phyloP scores from a whole-genome alignment of 2,113 vertebrate species.

The Sinosuthora webbiana region DNA sequence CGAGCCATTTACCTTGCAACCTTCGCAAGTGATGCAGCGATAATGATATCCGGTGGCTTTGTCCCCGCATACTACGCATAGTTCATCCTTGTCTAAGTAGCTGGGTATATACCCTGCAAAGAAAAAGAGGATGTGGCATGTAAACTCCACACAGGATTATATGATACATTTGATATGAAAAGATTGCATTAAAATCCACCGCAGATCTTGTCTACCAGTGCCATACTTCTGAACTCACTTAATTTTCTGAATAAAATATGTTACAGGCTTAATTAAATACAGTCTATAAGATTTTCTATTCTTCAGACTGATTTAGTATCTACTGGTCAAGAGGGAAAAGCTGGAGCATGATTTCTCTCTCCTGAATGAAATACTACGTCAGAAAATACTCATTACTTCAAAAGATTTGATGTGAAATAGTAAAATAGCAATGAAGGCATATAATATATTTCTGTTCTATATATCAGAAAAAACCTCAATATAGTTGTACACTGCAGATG shows the following conservation, averaged over 20 bases:
- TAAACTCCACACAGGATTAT: not conserved
- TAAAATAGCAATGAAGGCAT: not conserved
- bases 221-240: not conserved
- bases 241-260: not conserved
- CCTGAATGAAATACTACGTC: not conserved
- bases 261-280: not conserved
- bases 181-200: not conserved
- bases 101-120: constrained; percentile 96
- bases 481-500: not conserved
- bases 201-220: not conserved
- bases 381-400: not conserved
- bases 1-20: constrained; percentile 89
- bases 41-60: constrained; percentile 98
- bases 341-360: not conserved
- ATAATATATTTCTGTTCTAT: not conserved
- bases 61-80: constrained; percentile 98
- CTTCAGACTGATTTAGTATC: not conserved
- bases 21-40: constrained; percentile 98
- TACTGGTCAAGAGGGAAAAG: not conserved
- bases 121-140: constrained; percentile 14
- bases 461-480: not conserved
- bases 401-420: not conserved
- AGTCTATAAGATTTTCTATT: not conserved
- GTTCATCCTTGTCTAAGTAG: constrained; percentile 98
- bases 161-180: not conserved